These are phyloP conservation scores for Lucinisca nassula DNA, from an alignment of 2,888 invertebrate genomes.

Conservation along the genomic window DNA sequence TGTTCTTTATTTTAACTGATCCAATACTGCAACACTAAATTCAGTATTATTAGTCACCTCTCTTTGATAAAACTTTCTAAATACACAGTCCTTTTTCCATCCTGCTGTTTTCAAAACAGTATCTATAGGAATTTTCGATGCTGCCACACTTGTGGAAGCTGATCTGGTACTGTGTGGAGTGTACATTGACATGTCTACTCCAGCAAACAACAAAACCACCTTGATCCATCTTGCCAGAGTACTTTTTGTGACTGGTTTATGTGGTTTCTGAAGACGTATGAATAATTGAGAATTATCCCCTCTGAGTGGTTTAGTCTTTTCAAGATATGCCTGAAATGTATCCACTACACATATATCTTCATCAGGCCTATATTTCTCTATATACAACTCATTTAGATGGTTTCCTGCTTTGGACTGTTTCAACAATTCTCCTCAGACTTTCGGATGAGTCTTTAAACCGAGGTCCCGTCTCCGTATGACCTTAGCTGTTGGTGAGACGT, in stretches of 20 bases:
- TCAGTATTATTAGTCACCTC: neutral
- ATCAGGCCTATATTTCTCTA: constrained; percentile 29
- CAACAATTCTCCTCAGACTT: constrained; percentile 12
- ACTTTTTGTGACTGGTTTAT: constrained; percentile 31
- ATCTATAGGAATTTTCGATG: constrained; percentile 24
- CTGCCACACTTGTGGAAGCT: constrained; percentile 24
- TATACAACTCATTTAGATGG: constrained; percentile 15
- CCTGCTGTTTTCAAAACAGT: constrained; percentile 52
- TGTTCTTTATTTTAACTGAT: too few species aligned
- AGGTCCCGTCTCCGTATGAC: too few species aligned
- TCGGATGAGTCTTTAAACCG: too few species aligned
- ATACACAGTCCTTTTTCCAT: constrained; percentile 24
- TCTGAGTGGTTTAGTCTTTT: constrained; percentile 32
- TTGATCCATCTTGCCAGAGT: constrained; percentile 60
- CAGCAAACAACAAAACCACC: constrained; percentile 19
- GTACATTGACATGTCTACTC: constrained; percentile 40
- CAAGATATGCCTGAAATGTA: constrained; percentile 32
- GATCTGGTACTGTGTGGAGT: constrained; percentile 51
- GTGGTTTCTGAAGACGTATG: constrained; percentile 39
- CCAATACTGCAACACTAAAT: too few species aligned
- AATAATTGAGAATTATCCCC: constrained; percentile 30
- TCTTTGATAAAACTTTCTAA: neutral
- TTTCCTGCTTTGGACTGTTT: constrained; percentile 53
- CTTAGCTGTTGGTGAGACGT: too few species aligned
- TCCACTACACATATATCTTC: constrained; percentile 50